Conservation (phyloP, 2,113 vertebrate genomes). For the Sinosuthora webbiana region DNA sequence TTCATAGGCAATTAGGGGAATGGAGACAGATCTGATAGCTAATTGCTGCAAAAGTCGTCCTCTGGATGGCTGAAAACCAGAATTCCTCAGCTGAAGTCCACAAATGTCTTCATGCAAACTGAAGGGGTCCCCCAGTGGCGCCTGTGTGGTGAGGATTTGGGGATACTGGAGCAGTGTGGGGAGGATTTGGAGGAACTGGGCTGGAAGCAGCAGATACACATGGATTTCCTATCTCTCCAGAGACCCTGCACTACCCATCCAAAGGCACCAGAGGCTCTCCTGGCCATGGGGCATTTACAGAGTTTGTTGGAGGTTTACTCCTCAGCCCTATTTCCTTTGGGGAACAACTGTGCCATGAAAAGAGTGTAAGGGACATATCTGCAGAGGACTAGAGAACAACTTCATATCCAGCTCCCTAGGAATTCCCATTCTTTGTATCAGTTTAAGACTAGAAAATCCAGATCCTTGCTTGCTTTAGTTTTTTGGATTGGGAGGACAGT, state of each 20-base stretch:
- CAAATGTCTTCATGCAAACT: neutral
- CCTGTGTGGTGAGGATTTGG: neutral
- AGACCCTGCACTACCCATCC: neutral
- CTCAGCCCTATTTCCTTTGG: neutral
- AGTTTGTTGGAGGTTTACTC: neutral
- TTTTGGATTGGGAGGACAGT: neutral
- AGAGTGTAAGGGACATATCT: neutral
- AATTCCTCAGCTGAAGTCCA: neutral
- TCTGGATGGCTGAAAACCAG: neutral
- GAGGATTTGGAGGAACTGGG: neutral
- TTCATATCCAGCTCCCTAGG: neutral
- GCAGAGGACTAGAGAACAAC: neutral
- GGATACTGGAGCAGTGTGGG: neutral
- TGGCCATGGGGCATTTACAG: neutral
- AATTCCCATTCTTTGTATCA: neutral
- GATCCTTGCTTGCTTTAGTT: neutral
- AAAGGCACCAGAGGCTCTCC: neutral
- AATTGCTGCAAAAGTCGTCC: conserved; percentile 13
- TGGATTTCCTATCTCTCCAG: neutral
- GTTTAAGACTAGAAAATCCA: neutral
- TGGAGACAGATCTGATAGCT: neutral
- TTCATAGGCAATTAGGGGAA: neutral
- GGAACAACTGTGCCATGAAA: neutral
- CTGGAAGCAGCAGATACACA: neutral
- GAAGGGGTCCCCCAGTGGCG: neutral